A percentile compares a stretch with the other conserved stretches of the same genome.
Evolutionary conservation across 2,113 vertebrate genomes (phyloP).

Genomic region (Sprattus sprattus): DNA sequence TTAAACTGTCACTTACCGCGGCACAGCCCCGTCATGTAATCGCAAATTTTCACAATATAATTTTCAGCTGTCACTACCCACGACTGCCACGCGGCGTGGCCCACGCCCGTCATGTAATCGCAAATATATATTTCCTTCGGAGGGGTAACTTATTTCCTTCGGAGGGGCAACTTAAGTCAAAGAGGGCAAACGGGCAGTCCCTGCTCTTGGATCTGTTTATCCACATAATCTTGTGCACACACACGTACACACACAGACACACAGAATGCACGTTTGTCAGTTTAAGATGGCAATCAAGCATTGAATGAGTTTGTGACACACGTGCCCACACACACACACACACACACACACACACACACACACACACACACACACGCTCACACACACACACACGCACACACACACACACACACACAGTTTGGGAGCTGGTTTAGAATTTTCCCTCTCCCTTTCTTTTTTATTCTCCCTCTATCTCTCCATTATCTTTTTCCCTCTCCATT

Average conservation of each 20-base stretch:
- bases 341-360: background rate
- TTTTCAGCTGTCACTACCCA: too few relatives aligned
- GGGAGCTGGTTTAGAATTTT: background rate
- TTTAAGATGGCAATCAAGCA: background rate
- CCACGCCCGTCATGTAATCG: too few relatives aligned
- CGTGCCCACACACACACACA: background rate
- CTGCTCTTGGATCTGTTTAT: conserved; percentile 42
- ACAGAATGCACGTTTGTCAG: background rate
- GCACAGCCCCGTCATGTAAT: too few relatives aligned
- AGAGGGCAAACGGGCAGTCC: too few relatives aligned
- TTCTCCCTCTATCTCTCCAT: background rate
- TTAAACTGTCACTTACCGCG: too few relatives aligned
- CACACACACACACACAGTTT: background rate
- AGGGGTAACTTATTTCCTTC: too few relatives aligned
- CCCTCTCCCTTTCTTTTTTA: too few relatives aligned
- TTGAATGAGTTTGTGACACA: background rate
- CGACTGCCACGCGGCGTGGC: too few relatives aligned
- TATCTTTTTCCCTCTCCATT: background rate
- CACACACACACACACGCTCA: background rate
- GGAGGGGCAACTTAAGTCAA: too few relatives aligned
- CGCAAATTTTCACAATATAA: too few relatives aligned
- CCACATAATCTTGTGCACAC: conserved; percentile 5
- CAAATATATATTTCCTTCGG: too few relatives aligned
- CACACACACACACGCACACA: background rate
- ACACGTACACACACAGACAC: background rate